Percentiles rank a stretch among this genome's conserved stretches.
These are phyloP conservation scores for Popillia japonica DNA, from an alignment of 1,140 invertebrate species.

Conservation along the genomic window DNA sequence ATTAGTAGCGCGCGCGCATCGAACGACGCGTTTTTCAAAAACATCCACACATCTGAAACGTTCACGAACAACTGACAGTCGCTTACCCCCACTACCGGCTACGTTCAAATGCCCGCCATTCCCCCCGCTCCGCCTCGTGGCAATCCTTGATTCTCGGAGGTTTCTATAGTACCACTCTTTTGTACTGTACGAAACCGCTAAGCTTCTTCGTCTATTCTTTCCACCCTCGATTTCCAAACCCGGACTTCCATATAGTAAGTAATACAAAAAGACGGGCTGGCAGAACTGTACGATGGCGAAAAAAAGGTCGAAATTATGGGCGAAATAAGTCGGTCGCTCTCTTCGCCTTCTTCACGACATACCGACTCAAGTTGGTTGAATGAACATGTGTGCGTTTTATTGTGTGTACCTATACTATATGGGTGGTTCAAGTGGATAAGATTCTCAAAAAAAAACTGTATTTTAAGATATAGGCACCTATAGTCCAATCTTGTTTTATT, in stretches of 20 bases:
- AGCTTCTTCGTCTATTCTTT: slow-evolving; percentile 55
- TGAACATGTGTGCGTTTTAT: too few species aligned
- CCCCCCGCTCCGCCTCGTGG: slow-evolving; percentile 39
- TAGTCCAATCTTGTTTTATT: too few species aligned
- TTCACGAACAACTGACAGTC: slow-evolving; percentile 54
- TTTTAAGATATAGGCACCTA: too few species aligned
- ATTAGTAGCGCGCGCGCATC: neutral
- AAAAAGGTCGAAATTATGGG: slow-evolving; percentile 6
- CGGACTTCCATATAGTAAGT: slow-evolving; percentile 42
- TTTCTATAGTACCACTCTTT: neutral
- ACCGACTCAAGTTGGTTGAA: too few species aligned
- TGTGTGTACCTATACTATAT: too few species aligned
- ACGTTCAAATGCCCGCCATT: slow-evolving; percentile 35
- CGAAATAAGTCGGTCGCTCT: neutral
- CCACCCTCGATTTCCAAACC: neutral
- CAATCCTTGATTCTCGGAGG: neutral
- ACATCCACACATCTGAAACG: slow-evolving; percentile 48
- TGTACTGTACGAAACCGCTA: slow-evolving; percentile 52
- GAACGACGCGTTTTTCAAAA: neutral
- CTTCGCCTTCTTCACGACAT: too few species aligned
- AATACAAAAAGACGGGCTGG: slow-evolving; percentile 46
- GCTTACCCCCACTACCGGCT: slow-evolving; percentile 41
- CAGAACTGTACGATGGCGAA: slow-evolving; percentile 2
- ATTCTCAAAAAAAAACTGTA: too few species aligned
- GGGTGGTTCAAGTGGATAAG: too few species aligned